These are phyloP conservation scores for Stegastes partitus DNA, from an alignment of 2,113 vertebrate species.

Conservation along the genomic window DNA sequence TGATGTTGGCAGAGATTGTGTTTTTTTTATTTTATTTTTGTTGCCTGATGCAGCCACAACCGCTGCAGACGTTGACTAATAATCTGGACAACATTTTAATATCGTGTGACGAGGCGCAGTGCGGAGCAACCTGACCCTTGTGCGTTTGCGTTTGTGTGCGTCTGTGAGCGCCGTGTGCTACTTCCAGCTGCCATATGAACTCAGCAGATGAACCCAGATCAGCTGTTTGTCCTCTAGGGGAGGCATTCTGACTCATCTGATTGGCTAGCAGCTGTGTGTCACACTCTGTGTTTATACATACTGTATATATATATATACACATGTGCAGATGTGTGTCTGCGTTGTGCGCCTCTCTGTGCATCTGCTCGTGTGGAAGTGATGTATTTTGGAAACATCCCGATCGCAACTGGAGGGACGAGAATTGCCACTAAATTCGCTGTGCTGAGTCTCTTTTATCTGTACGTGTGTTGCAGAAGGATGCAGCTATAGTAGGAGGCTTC, in stretches of 20 bases:
- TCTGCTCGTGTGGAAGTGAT: background rate
- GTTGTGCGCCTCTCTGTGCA: background rate
- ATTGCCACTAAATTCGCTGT: too few relatives aligned
- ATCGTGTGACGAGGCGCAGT: background rate
- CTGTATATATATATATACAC: too few relatives aligned
- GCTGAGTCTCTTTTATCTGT: background rate
- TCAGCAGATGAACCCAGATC: constrained; percentile 75
- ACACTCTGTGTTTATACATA: constrained; percentile 16
- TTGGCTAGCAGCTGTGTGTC: constrained; percentile 67
- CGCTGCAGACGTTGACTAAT: constrained; percentile 2
- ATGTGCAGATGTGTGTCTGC: constrained; percentile 11
- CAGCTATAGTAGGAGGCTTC: constrained; percentile 43
- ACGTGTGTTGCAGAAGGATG: constrained; percentile 40
- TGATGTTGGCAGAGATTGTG: background rate
- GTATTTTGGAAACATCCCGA: background rate
- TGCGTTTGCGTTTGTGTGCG: constrained; percentile 11
- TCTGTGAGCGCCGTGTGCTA: constrained; percentile 51
- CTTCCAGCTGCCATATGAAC: constrained; percentile 71
- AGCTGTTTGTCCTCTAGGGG: constrained; percentile 67
- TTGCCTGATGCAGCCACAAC: background rate
- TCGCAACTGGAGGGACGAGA: background rate
- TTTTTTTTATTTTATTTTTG: background rate
- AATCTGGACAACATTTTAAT: constrained; percentile 3
- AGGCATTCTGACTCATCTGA: constrained; percentile 59
- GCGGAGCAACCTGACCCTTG: constrained; percentile 11